Percentiles rank a stretch among this genome's conserved stretches.
Conservation (phyloP, 2,113 vertebrate genomes). For the Lathamus discolor region DNA sequence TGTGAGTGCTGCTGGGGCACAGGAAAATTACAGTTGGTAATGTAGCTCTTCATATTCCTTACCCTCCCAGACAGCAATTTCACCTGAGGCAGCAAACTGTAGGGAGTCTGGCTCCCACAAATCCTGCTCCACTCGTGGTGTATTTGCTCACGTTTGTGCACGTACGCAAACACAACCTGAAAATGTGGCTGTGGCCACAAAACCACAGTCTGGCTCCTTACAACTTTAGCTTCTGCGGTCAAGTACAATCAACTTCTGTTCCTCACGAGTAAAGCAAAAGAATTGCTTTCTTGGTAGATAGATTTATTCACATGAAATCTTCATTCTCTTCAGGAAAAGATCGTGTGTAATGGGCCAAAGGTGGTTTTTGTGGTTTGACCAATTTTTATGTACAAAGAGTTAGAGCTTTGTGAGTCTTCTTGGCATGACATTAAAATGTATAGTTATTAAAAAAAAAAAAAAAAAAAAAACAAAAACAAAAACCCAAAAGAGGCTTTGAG, state of each 20-base stretch:
- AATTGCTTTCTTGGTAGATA: background rate
- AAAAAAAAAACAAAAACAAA: too few relatives aligned
- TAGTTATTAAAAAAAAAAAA: background rate
- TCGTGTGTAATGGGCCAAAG: background rate
- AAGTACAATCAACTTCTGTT: background rate
- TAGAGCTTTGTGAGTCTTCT: background rate
- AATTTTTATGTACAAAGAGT: conserved; percentile 12
- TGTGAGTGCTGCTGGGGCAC: background rate
- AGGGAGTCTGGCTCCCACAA: background rate
- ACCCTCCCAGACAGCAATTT: background rate
- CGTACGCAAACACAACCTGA: background rate
- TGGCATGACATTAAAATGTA: background rate
- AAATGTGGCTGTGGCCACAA: background rate
- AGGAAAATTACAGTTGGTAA: background rate
- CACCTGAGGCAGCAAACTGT: background rate
- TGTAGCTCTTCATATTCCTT: background rate
- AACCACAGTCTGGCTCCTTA: background rate
- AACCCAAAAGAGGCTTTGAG: background rate
- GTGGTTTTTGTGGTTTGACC: conserved; percentile 20
- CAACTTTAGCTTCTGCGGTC: background rate
- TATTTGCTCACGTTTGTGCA: background rate
- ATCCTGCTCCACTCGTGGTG: background rate
- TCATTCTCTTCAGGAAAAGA: background rate
- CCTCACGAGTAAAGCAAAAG: background rate
- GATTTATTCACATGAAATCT: background rate